Evolutionary conservation across 2,113 vertebrate species (phyloP), one percentile per base, ranked within the genome.

Genomic region (Cynopterus brachyotis): DNA sequence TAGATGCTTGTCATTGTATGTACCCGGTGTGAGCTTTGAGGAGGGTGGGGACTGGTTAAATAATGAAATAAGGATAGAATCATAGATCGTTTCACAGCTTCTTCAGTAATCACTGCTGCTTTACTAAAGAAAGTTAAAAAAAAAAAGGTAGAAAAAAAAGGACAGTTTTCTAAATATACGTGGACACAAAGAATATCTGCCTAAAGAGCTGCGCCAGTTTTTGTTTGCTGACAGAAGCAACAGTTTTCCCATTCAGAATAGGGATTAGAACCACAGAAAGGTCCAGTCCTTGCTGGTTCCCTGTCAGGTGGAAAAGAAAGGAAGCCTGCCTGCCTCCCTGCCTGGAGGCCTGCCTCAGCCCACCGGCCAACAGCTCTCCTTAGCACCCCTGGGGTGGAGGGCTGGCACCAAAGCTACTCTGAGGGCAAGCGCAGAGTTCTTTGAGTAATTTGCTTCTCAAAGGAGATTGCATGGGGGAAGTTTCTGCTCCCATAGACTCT

Each of bases 161-260:
- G 59, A 62, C 15, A 53, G 30, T 9, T 75, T 84, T 32, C 37
- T 75, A 40, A 84, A 42, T 70, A 26, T 81, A 17, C 22, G 37
- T 82, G 72, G 15, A 62, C 47, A 47, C 28, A 47, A 69, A 20
- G 59, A 13, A 2, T 79, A 60, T 69, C 19, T 64, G 22, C 28
- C 59, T 32, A 19, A 87, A 60, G 60, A 91, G 13, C 40, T 69
- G 37, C 57, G 42, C 70, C 10, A 53, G 66, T 82, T 81, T 96
- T 84, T 73, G 50, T 67, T 92, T 96, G 75, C 79, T 69, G 32
- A 83, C 47, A 87, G 82, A 67, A 97, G 75, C 88, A 42, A 42
- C 57, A 42, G 42, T 89, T 89, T 95, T 66, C n/a, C 72, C 78
- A 72, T 73, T 84, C 55, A 55, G 30, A 47, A 32, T 70, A 72